Evolutionary conservation across 2,797 vertebrate genomes (phyloP).

Genomic region (Coilia nasus): DNA sequence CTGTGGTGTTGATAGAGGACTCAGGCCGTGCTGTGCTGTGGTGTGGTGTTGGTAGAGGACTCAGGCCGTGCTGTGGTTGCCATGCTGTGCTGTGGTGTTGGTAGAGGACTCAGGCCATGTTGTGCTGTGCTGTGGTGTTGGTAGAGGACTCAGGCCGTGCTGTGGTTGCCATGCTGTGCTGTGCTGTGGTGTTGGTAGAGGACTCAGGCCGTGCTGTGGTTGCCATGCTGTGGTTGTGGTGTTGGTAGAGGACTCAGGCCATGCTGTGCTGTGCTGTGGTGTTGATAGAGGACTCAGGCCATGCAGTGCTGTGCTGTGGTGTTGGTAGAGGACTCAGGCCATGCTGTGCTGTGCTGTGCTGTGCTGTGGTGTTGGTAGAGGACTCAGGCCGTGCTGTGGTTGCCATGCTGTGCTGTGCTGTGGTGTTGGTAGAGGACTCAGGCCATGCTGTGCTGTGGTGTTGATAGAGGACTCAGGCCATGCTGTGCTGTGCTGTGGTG

Average conservation of each 20-base stretch:
- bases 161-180: slow-evolving; percentile 64
- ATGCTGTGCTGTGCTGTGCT: slow-evolving; percentile 58
- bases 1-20: slow-evolving; percentile 72
- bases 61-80: slow-evolving; percentile 44
- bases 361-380: slow-evolving; percentile 72
- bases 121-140: slow-evolving; percentile 33
- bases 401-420: not conserved
- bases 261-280: slow-evolving; percentile 68
- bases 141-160: no score
- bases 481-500: no score
- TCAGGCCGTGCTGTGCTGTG: slow-evolving; percentile 59
- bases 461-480: slow-evolving; percentile 73
- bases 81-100: slow-evolving; percentile 71
- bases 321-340: no score
- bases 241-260: no score
- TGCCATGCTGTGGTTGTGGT: slow-evolving; percentile 22
- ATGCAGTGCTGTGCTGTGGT: slow-evolving; percentile 33
- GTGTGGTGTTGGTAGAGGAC: no score
- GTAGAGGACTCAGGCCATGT: slow-evolving; percentile 72
- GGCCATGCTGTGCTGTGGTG: slow-evolving; percentile 70
- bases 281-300: slow-evolving; percentile 73
- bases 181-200: slow-evolving; percentile 72
- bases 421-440: no score
- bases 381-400: slow-evolving; percentile 62
- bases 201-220: slow-evolving; percentile 62